Conservation (phyloP, 2,113 vertebrate species). For the Misgurnus anguillicaudatus region DNA sequence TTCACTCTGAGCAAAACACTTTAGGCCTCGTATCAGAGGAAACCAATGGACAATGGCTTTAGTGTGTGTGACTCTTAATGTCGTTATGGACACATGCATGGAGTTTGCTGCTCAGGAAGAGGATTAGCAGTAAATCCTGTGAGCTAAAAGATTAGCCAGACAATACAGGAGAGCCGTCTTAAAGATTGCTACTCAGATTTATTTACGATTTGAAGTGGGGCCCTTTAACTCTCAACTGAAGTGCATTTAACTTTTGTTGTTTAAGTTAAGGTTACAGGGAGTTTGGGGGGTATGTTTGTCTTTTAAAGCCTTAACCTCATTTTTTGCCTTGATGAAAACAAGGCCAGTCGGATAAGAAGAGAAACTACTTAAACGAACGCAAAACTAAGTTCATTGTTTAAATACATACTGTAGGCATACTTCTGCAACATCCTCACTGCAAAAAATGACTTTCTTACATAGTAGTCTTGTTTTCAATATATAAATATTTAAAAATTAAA, state of each 20-base stretch:
- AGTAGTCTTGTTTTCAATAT: no score
- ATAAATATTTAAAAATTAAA: no score
- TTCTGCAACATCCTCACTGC: no score
- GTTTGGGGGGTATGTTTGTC: background rate
- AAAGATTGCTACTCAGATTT: background rate
- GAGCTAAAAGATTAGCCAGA: conserved; percentile 43
- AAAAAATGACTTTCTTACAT: no score
- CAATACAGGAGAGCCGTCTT: conserved; percentile 14
- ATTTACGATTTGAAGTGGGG: conserved; percentile 3
- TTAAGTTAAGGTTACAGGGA: background rate
- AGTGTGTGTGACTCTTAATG: conserved; percentile 38
- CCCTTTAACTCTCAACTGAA: background rate
- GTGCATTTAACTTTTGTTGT: conserved; percentile 29
- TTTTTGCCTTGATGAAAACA: conserved; percentile 23
- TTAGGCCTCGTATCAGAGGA: conserved; percentile 22
- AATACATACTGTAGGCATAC: background rate
- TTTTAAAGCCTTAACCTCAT: conserved; percentile 13
- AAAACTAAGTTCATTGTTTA: conserved; percentile 1
- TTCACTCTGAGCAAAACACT: background rate
- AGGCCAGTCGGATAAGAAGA: background rate
- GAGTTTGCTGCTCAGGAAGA: conserved; percentile 39
- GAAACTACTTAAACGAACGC: background rate
- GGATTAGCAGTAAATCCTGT: conserved; percentile 32
- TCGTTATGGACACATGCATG: conserved; percentile 35
- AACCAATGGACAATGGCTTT: conserved; percentile 28